Percentiles rank a stretch among this genome's conserved stretches.
These are phyloP conservation scores for Malurus melanocephalus DNA, from an alignment of 2,113 vertebrate species.

Conservation along the genomic window DNA sequence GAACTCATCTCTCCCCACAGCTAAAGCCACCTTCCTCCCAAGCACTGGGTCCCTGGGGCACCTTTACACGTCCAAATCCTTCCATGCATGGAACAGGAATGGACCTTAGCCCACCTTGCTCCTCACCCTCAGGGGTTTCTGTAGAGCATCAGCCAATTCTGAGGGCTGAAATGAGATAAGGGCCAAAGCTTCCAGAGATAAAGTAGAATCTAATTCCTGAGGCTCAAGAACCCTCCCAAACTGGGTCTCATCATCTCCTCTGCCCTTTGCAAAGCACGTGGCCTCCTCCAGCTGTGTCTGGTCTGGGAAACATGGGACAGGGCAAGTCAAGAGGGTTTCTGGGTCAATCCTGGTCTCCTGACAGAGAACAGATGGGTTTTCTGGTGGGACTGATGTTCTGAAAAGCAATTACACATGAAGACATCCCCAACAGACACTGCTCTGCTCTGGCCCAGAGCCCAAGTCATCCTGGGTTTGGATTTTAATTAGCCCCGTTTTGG, in stretches of 20 bases:
- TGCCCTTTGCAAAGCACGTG: background rate
- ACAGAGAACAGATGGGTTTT: constrained; percentile 23
- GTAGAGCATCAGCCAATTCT: background rate
- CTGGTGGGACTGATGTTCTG: constrained; percentile 32
- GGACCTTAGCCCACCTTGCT: background rate
- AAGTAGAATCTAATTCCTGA: background rate
- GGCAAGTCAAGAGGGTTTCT: background rate
- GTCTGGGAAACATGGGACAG: background rate
- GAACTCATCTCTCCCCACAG: background rate
- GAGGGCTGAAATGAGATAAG: background rate
- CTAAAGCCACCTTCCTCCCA: background rate
- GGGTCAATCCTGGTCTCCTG: background rate
- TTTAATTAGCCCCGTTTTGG: constrained; percentile 46
- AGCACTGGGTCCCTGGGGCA: background rate
- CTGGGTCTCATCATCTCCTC: background rate
- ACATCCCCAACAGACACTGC: constrained; percentile 21
- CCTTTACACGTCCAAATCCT: background rate
- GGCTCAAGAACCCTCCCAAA: background rate
- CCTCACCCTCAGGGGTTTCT: background rate
- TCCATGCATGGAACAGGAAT: background rate
- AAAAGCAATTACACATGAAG: constrained; percentile 64
- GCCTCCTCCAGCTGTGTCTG: background rate
- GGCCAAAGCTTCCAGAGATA: background rate
- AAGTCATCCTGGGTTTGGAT: constrained; percentile 24
- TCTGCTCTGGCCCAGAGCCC: constrained; percentile 43